Evolutionary conservation across 2,888 invertebrate species (phyloP), one percentile per base, ranked within the genome.

Genomic region (Nemurella pictetii): DNA sequence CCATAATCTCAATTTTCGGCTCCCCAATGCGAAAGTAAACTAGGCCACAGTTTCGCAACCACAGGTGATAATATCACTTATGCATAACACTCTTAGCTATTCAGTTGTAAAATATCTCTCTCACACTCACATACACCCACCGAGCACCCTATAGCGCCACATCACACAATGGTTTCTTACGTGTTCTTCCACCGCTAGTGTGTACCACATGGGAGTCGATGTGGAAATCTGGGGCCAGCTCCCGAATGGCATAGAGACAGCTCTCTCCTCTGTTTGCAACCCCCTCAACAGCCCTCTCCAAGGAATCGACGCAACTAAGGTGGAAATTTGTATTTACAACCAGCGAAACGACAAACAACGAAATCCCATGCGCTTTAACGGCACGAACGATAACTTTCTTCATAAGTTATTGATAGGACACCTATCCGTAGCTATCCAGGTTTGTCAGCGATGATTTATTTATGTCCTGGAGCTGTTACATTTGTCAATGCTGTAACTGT

Each of bases 251-350:
- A 2, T 20, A 2, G 2, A 20, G 55, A 55, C 9, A 55, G 15
- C n/a, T n/a, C n/a, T n/a, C n/a, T n/a, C n/a, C n/a, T n/a, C 55
- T 55, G 55, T 55, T 55, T 12, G 9, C 55, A 12, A 55, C 20
- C 55, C 12, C 55, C 12, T n/a, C n/a, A n/a, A n/a, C n/a, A 12
- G 55, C 20, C 20, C 55, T 12, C 55, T 55, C 15, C 55, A 55
- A 1, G 55, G 20, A 7, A 55, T 2, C 55, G 55, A 1, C 1
- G 20, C 9, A 55, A 55, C 55, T 55, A 12, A 75, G 27, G 75
- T 26, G 28, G 55, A 75, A 75, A 75, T 75, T 75, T 75, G 75
- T 75, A 75, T 75, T 75, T 75, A 75, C 75, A 75, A 75, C 75
- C 75, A 27, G 12, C 75, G 27, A 75, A 75, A 75, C 75, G 26